Evolutionary conservation across 2,113 vertebrate genomes (phyloP).

Genomic region (Notiomystis cincta): DNA sequence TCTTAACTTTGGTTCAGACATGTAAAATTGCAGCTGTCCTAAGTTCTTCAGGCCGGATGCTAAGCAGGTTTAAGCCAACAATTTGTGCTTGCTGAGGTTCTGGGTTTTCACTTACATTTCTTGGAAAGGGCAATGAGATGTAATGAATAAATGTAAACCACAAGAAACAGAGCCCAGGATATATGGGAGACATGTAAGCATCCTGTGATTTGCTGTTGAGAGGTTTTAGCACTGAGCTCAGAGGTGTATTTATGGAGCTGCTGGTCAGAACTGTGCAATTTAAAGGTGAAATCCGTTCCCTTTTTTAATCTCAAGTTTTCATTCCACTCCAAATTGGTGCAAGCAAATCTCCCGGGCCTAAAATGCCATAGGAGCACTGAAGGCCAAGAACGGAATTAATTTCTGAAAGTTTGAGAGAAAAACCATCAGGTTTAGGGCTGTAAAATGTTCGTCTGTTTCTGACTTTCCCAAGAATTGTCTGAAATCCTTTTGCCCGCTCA

Average conservation of each 20-base stretch:
- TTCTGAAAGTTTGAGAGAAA: constrained; percentile 25
- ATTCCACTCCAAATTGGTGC: neutral
- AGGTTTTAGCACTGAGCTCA: neutral
- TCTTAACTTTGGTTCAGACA: neutral
- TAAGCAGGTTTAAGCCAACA: neutral
- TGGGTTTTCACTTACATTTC: neutral
- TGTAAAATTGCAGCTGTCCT: neutral
- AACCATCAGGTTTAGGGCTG: neutral
- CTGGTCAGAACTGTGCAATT: constrained; percentile 16
- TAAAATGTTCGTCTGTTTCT: constrained; percentile 37
- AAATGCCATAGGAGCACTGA: constrained; percentile 9
- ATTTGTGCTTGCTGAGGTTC: neutral
- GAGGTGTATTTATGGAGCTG: neutral
- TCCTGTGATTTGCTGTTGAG: neutral
- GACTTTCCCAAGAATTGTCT: neutral
- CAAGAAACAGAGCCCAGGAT: neutral
- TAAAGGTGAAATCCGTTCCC: constrained; percentile 32
- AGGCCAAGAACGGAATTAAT: constrained; percentile 37
- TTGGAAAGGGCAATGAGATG: neutral
- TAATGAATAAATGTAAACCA: neutral
- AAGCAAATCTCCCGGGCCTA: neutral
- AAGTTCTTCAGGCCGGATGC: neutral
- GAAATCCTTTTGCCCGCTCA: neutral
- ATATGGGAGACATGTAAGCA: neutral
- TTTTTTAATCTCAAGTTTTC: constrained; percentile 39